Evolutionary conservation across 2,888 invertebrate species (phyloP).

Genomic region (Drosophila prostipennis): DNA sequence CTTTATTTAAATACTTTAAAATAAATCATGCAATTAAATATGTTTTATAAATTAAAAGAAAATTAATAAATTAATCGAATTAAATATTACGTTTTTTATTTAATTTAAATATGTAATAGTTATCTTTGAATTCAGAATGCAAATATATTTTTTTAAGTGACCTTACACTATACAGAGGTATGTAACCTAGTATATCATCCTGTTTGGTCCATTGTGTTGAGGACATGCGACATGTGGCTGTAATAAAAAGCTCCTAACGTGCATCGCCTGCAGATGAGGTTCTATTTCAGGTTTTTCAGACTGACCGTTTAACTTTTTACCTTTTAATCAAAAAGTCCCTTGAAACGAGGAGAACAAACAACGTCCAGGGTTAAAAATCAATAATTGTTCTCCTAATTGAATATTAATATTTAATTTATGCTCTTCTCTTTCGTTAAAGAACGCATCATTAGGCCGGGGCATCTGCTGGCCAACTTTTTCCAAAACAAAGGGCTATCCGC

Average conservation of each 20-base stretch:
- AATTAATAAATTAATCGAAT: no score
- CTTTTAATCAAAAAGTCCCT: conserved; percentile 12
- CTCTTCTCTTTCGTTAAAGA: conserved; percentile 1
- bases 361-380: conserved; percentile 37
- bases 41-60: no score
- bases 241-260: conserved; percentile 43
- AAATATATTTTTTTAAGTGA: no score
- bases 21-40: no score
- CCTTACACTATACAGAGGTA: neutral
- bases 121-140: no score
- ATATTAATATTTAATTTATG: conserved; percentile 70
- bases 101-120: no score
- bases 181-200: conserved; percentile 1
- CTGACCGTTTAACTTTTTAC: neutral
- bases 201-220: conserved; percentile 19
- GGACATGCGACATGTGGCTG: conserved; percentile 46
- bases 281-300: neutral
- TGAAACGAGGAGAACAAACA: neutral
- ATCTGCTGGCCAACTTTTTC: conserved; percentile 43
- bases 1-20: no score
- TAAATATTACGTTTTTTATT: no score
- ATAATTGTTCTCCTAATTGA: conserved; percentile 62
- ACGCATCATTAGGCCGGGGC: conserved; percentile 54
- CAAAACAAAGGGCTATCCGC: conserved; percentile 8
- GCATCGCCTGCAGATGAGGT: conserved; percentile 39